Conservation (phyloP, 2,888 invertebrate genomes). For the Octodonta nipae region DNA sequence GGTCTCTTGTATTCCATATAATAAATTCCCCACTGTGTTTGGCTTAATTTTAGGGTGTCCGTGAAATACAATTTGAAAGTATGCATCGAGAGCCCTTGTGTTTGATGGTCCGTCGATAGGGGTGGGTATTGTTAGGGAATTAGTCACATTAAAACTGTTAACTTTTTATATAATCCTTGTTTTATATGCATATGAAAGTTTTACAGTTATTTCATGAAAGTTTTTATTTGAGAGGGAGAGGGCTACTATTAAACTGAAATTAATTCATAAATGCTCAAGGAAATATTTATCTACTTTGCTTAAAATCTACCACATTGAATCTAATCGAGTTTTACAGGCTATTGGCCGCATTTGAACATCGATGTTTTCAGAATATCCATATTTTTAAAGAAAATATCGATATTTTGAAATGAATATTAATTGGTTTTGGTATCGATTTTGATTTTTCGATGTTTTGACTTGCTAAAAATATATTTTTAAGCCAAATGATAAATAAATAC, state of each 20-base stretch:
- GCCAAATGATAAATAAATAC: too few species aligned
- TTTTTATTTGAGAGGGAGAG: conserved; percentile 1
- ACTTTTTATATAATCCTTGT: not conserved
- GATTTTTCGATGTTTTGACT: too few species aligned
- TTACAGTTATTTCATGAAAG: conserved; percentile 5
- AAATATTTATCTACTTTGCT: not conserved
- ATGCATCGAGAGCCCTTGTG: not conserved
- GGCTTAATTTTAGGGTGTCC: conserved; percentile 2
- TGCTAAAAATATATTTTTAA: too few species aligned
- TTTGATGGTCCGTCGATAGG: too few species aligned
- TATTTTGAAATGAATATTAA: too few species aligned
- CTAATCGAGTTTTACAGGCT: too few species aligned
- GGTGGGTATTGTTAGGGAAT: not conserved
- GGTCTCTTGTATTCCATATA: not conserved
- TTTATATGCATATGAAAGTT: not conserved
- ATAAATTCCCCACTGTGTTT: not conserved
- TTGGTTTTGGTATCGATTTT: too few species aligned
- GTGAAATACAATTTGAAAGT: conserved; percentile 2
- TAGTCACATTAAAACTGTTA: conserved; percentile 1
- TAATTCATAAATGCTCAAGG: conserved; percentile 15
- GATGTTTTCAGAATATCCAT: too few species aligned
- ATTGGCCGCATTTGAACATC: too few species aligned
- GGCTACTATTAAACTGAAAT: conserved; percentile 11
- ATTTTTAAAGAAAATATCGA: too few species aligned
- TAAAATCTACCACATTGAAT: too few species aligned